Evolutionary conservation across 92 coral and sea anemone species (phyloP), one percentile per base, ranked within the genome.

Genomic region (Paramuricea clavata): DNA sequence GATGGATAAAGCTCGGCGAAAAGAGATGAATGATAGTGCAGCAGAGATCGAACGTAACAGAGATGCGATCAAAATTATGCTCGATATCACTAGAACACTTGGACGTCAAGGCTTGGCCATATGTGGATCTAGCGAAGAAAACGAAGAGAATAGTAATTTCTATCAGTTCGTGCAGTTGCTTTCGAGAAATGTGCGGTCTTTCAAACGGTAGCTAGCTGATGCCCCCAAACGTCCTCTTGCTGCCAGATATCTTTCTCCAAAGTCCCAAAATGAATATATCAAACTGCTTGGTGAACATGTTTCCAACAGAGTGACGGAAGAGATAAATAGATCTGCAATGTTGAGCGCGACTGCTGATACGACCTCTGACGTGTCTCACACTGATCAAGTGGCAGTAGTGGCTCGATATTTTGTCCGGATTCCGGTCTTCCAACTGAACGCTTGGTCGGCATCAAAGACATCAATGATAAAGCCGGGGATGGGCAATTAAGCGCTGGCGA

Each of bases 261-360:
- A 30, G 72, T 65, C 72, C 41, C 72, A 65, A n/a, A 65, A 65
- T 32, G 39, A 65, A 32, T 65, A 65, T n/a, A 65, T 65, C 72
- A 26, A 65, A 28, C 72, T 65, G 10, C 72, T 65, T 65, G 72
- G 72, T 65, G 72, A 65, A 39, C n/a, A 65, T 65, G 72, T 65
- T 28, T 65, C 42, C 42, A 30, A 65, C 41, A 65, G 15, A n/a
- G 72, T 65, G 72, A 65, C 39, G 2, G 31, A 65, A 4, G 39
- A 26, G 31, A 39, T 65, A 31, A 65, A 31, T 25, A 19, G 28
- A 65, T 27, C 72, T 3, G 72, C 15, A 65, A 65, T 65, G 72
- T 65, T 39, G 72, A 65, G 72, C 41, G 15, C 23, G 39, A 27
- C 28, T 31, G 41, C 72, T 1, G 43, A 65, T 16, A 65, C 36